Evolutionary conservation across 2,113 vertebrate species (phyloP), one percentile per base, ranked within the genome.

Genomic region (Sterna hirundo): DNA sequence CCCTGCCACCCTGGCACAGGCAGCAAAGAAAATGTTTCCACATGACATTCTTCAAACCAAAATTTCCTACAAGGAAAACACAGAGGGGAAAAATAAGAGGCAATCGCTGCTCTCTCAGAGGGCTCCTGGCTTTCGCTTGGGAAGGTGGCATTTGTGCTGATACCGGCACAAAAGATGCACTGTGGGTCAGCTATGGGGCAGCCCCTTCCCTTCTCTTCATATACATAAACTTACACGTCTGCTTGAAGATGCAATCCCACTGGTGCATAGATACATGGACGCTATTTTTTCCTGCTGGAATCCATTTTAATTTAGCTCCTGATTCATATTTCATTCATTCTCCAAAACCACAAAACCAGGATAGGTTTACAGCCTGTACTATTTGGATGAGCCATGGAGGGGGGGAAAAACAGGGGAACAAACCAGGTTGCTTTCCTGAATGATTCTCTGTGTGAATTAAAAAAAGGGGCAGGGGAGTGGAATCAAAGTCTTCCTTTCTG

Each of bases 271-370:
- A 98, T 98, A 98, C 98, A 94, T 96, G 80, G 92, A 96, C 92
- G 98, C 98, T 98, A 98, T 99, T 98, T 99, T 98, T 98, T 98
- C 97, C 97, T 97, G 34, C 95, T 98, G 98, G 98, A 98, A 98
- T 98, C 97, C 92, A 97, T 98, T 98, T 99, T 99, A 99, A 99
- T 99, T 99, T 99, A 99, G 98, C 98, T 95, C 97, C 97, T 99
- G 99, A 99, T 98, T 99, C 99, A 99, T 98, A 98, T 97, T 97
- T 98, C 97, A 98, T 98, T 99, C 98, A 98, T 98, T 98, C 98
- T 97, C 96, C 94, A 98, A 98, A 99, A 98, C 98, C 98, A 98
- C 98, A 98, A 98, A 98, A 98, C 96, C 82, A 86, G 97, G 98
- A 98, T 98, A 97, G 95, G 96, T 98, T 99, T 99, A 98, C 98